phyloP scores from a whole-genome alignment of 2,888 invertebrate genomes.

The Noctua fimbriata region DNA sequence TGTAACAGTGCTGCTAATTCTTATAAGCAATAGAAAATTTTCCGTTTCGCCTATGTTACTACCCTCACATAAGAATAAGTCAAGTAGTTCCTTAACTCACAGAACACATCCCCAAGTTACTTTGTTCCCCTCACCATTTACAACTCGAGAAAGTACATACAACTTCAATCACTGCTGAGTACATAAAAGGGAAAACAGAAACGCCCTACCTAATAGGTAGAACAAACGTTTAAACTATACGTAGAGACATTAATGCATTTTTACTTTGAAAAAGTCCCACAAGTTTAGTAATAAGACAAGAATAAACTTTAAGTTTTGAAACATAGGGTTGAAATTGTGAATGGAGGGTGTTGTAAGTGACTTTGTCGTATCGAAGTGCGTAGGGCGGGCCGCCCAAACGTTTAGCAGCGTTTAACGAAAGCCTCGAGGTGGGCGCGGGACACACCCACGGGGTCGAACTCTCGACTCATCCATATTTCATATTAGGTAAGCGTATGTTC shows the following conservation, averaged over 20 bases:
- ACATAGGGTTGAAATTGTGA: slow-evolving; percentile 72
- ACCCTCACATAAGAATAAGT: not conserved
- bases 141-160: slow-evolving; percentile 12
- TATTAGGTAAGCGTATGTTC: slow-evolving; percentile 54
- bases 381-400: slow-evolving; percentile 91
- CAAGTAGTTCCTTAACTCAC: slow-evolving; percentile 1
- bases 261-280: slow-evolving; percentile 80
- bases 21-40: not conserved
- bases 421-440: slow-evolving; percentile 80
- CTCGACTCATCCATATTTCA: slow-evolving; percentile 65
- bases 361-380: slow-evolving; percentile 78
- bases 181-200: slow-evolving; percentile 71
- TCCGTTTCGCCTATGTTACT: not conserved
- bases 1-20: not conserved
- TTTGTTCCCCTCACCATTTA: slow-evolving; percentile 24
- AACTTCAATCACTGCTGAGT: slow-evolving; percentile 33
- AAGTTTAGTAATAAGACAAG: slow-evolving; percentile 29
- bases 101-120: not conserved
- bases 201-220: slow-evolving; percentile 83
- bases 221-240: slow-evolving; percentile 84
- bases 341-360: slow-evolving; percentile 58
- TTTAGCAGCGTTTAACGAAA: slow-evolving; percentile 89
- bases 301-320: slow-evolving; percentile 62
- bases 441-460: slow-evolving; percentile 83
- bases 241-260: slow-evolving; percentile 77